These are phyloP conservation scores for Lysandra coridon DNA, from an alignment of 2,888 invertebrate genomes.

Conservation along the genomic window DNA sequence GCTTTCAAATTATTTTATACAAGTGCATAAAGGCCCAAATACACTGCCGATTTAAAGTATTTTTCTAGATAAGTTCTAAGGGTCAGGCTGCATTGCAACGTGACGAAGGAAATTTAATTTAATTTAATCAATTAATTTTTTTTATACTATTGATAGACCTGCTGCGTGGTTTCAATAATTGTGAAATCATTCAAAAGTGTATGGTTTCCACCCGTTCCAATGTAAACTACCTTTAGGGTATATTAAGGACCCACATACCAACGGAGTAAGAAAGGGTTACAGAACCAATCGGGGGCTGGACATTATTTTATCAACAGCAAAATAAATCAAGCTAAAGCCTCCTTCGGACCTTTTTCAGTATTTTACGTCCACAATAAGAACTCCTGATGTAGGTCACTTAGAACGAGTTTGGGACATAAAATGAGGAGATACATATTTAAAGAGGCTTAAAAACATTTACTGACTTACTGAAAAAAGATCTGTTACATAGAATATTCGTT, in stretches of 20 bases:
- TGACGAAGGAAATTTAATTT: no score
- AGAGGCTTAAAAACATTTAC: background rate
- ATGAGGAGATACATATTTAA: background rate
- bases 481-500: background rate
- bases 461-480: background rate
- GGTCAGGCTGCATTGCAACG: no score
- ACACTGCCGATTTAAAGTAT: no score
- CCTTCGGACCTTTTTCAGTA: background rate
- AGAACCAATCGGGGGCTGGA: background rate
- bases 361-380: background rate
- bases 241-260: background rate
- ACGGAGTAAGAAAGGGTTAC: background rate
- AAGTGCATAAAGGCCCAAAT: no score
- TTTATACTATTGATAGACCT: no score
- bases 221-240: no score
- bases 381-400: background rate
- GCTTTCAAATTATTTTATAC: no score
- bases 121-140: no score
- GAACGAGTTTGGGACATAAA: background rate
- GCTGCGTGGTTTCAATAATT: no score
- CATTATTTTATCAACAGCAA: background rate
- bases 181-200: no score
- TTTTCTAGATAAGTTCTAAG: no score
- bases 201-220: no score
- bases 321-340: constrained; percentile 6